Evolutionary conservation across 2,888 invertebrate species (phyloP), one percentile per base, ranked within the genome.

Genomic region (Xestia xanthographa): DNA sequence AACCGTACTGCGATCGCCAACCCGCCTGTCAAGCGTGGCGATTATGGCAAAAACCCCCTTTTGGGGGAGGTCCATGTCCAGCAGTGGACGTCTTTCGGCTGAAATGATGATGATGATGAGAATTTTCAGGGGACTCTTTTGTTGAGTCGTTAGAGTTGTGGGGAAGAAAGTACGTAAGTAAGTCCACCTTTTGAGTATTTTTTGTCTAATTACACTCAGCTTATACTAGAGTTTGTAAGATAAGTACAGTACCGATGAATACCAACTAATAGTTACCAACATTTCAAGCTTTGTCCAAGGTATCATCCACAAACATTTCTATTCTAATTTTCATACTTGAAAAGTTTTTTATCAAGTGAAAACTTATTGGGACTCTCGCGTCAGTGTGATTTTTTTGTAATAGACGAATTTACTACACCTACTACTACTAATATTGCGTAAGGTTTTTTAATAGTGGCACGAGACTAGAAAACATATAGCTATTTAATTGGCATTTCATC

Each of bases 341-440:
- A 22, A 22, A 62, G 38, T 22, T 12, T 62, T 62, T 1, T 22
- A 38, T 22, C 22, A 12, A 2, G 5, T 62, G 22, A 5, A 5
- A 38, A 38, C 5, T 26, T 34, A 34, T 43, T 43, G 9, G 26
- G 58, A 38, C 26, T 22, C 14, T 29, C 38, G 29, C 12, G 12
- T 56, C 22, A 56, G 38, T 74, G 65, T 43, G 34, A 14, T n/a
- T 65, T 26, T 63, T 34, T 6, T 45, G 9, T 5, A 29, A 62
- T 6, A n/a, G 17, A 56, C 6, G 17, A 58, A 66, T 68, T 48
- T 2, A 60, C 29, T 26, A 58, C 0, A 63, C 45, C n/a, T 63
- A 45, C 5, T 38, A 34, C 5, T 50, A 17, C 8, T 29, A 60
- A 38, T 45, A 62, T 81, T 81, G 45, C 43, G 20, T 80, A 80